A percentile compares a stretch with the other conserved stretches of the same genome.
Conservation (phyloP, 2,888 invertebrate genomes). For the Lampropteryx suffumata region DNA sequence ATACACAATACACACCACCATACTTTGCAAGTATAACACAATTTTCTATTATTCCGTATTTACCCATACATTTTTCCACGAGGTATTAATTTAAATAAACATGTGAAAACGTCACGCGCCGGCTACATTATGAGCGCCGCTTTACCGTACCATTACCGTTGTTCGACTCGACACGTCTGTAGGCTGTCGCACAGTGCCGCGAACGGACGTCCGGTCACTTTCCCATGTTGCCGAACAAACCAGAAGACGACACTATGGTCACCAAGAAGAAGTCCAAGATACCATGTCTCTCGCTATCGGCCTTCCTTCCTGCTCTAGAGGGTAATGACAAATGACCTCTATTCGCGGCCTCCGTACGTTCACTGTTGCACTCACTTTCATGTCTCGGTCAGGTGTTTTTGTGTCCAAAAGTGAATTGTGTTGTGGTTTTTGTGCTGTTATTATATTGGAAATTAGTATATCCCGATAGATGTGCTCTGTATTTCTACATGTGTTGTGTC, state of each 20-base stretch:
- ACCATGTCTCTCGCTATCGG: conserved; percentile 75
- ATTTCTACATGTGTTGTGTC: conserved; percentile 18
- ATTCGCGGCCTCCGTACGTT: conserved; percentile 74
- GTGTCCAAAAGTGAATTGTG: conserved; percentile 56
- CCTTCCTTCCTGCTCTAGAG: conserved; percentile 77
- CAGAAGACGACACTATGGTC: conserved; percentile 73
- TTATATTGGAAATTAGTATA: conserved; percentile 5
- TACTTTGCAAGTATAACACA: no score
- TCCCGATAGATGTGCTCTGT: not conserved
- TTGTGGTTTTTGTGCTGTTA: conserved; percentile 39
- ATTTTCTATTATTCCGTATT: no score
- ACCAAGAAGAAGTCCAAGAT: conserved; percentile 79
- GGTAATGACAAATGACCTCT: conserved; percentile 72
- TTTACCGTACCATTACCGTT: conserved; percentile 62
- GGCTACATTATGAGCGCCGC: conserved; percentile 52
- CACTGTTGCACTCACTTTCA: conserved; percentile 79
- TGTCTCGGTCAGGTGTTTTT: conserved; percentile 77
- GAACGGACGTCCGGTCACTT: conserved; percentile 70
- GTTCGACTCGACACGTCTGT: conserved; percentile 64
- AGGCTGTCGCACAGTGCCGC: conserved; percentile 67
- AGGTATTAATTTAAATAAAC: not conserved
- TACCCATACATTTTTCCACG: no score
- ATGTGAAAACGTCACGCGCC: conserved; percentile 29
- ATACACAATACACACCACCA: no score
- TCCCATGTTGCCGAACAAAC: conserved; percentile 70